Evolutionary conservation across 64 coral and sea anemone species (phyloP).

Genomic region (Porites lutea): DNA sequence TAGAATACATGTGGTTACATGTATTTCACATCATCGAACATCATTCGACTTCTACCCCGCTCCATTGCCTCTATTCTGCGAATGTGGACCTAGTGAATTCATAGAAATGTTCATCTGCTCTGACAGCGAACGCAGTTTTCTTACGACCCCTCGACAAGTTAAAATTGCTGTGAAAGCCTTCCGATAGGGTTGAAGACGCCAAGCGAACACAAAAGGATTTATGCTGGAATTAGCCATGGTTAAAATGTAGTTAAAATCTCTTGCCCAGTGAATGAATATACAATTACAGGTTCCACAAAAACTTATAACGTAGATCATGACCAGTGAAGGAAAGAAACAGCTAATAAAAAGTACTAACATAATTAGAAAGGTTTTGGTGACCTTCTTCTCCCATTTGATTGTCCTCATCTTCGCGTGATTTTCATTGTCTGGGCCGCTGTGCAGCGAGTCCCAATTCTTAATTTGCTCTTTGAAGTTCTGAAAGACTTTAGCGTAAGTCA

Average conservation of each 20-base stretch:
- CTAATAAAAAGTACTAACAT: slow-evolving; percentile 69
- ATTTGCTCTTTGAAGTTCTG: slow-evolving; percentile 53
- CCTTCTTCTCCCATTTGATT: slow-evolving; percentile 63
- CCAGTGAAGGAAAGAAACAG: slow-evolving; percentile 65
- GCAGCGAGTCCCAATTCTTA: slow-evolving; percentile 49
- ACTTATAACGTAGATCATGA: slow-evolving; percentile 81
- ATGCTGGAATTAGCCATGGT: slow-evolving; percentile 65
- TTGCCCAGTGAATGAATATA: slow-evolving; percentile 76
- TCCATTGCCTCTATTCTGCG: not conserved
- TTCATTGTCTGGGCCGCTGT: slow-evolving; percentile 15
- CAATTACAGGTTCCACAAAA: slow-evolving; percentile 72
- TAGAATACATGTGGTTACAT: too few species aligned
- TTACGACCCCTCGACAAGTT: not conserved
- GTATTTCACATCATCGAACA: too few species aligned
- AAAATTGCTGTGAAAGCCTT: slow-evolving; percentile 43
- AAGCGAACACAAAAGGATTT: slow-evolving; percentile 83
- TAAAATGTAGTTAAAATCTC: slow-evolving; percentile 74
- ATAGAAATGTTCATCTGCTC: not conserved
- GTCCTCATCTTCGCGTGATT: slow-evolving; percentile 36
- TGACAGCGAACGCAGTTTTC: not conserved
- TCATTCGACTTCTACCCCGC: not conserved
- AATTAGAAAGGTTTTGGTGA: slow-evolving; percentile 74
- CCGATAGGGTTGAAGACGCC: slow-evolving; percentile 45
- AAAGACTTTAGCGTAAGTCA: slow-evolving; percentile 76
- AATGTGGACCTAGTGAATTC: not conserved